A percentile compares a stretch with the other conserved stretches of the same genome.
These are phyloP conservation scores for Oscheius sp. DNA, from an alignment of 2,888 invertebrate species.

Conservation along the genomic window DNA sequence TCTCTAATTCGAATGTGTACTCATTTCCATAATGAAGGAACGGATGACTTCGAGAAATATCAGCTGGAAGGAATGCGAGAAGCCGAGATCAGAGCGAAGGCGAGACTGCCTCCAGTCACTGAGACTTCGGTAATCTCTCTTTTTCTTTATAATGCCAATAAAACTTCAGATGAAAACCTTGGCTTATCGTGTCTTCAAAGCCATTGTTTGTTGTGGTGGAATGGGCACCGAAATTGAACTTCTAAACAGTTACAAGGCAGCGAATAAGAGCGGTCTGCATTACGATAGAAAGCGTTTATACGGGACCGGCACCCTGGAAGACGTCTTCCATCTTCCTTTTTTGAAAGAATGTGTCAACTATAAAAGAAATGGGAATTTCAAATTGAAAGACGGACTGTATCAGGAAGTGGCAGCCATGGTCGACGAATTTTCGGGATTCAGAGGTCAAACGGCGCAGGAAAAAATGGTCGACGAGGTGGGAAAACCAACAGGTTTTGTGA, in stretches of 20 bases:
- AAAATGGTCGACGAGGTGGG: not conserved
- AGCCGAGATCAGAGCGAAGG: not conserved
- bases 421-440: not conserved
- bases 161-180: not conserved
- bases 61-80: not conserved
- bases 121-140: not conserved
- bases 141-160: not conserved
- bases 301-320: not conserved
- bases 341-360: not conserved
- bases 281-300: too few relatives aligned
- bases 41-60: not conserved
- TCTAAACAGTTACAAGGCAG: not conserved
- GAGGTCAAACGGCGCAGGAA: not conserved
- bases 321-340: not conserved
- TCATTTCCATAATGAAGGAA: not conserved
- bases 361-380: not conserved
- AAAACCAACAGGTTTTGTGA: not conserved
- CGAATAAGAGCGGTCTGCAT: conserved; percentile 1
- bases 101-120: not conserved
- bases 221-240: not conserved
- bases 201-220: conserved; percentile 7
- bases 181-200: not conserved
- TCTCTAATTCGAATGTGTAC: not conserved
- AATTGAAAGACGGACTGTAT: not conserved
- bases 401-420: not conserved